Conservation (phyloP, 2,888 invertebrate species). For the Drosophila acutilabella region DNA sequence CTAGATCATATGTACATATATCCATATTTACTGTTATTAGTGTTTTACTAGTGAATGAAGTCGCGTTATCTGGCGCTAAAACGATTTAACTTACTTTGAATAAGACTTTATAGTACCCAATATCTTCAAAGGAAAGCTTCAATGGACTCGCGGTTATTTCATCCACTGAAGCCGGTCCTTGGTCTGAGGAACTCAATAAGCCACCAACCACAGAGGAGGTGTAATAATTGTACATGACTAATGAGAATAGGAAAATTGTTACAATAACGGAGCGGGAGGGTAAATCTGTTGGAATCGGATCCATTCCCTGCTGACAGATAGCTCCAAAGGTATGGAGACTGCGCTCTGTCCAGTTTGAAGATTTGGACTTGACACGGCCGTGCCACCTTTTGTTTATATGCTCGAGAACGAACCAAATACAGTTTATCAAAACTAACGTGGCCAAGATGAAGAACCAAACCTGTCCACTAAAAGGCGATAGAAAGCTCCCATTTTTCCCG, state of each 20-base stretch:
- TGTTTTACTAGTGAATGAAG: too few relatives aligned
- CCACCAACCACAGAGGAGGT: constrained; percentile 85
- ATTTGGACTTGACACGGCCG: background rate
- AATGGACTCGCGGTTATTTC: constrained; percentile 80
- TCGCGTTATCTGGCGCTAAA: too few relatives aligned
- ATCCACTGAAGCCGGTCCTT: constrained; percentile 79
- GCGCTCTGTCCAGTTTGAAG: constrained; percentile 49
- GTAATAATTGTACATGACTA: constrained; percentile 84
- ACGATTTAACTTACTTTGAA: constrained; percentile 72
- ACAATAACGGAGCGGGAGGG: constrained; percentile 76
- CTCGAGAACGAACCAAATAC: constrained; percentile 74
- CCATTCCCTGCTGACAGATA: constrained; percentile 82
- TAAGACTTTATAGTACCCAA: constrained; percentile 83
- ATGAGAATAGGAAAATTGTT: constrained; percentile 75
- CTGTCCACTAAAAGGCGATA: constrained; percentile 78
- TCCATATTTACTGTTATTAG: too few relatives aligned
- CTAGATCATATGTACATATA: constrained; percentile 47
- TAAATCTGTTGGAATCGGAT: constrained; percentile 70
- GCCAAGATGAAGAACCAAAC: constrained; percentile 76
- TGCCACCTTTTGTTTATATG: constrained; percentile 39
- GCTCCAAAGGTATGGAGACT: constrained; percentile 76
- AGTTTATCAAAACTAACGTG: constrained; percentile 61
- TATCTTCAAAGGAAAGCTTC: constrained; percentile 83
- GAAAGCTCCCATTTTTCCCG: constrained; percentile 78
- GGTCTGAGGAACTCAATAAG: constrained; percentile 77